Evolutionary conservation across 2,797 vertebrate genomes (phyloP).

Genomic region (Acanthis flammea): DNA sequence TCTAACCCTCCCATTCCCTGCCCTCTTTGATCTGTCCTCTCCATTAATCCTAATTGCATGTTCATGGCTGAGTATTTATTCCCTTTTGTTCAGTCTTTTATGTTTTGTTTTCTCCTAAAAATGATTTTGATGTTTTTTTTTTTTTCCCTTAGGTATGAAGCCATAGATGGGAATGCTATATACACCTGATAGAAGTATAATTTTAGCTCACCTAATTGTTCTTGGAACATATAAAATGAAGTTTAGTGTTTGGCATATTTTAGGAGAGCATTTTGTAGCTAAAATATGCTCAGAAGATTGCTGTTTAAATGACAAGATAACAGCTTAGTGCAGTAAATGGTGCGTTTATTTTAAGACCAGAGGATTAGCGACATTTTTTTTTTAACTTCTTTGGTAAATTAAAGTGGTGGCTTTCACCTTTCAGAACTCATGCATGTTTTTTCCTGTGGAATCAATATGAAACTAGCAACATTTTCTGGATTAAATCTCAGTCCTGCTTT

Average conservation of each 20-base stretch:
- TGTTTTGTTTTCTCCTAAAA: background rate
- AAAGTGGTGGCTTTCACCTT: background rate
- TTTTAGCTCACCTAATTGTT: background rate
- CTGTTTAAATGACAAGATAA: slow-evolving; percentile 34
- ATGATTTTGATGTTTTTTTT: background rate
- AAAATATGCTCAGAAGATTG: background rate
- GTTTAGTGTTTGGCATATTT: background rate
- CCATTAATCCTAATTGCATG: background rate
- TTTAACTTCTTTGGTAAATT: background rate
- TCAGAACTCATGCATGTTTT: background rate
- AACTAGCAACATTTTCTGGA: background rate
- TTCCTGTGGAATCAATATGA: background rate
- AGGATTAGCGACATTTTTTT: background rate
- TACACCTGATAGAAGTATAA: background rate
- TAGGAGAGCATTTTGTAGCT: background rate
- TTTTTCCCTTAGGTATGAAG: background rate
- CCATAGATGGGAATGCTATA: background rate
- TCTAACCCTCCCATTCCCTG: background rate
- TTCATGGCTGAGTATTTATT: background rate
- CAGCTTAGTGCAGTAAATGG: background rate
- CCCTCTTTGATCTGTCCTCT: background rate
- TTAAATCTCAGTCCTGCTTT: background rate
- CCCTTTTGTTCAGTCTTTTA: background rate
- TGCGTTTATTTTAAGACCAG: background rate
- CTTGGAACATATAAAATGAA: background rate